Percentiles rank a stretch among this genome's conserved stretches.
phyloP scores from a whole-genome alignment of 2,888 invertebrate species.

The Stenoptilia bipunctidactyla region DNA sequence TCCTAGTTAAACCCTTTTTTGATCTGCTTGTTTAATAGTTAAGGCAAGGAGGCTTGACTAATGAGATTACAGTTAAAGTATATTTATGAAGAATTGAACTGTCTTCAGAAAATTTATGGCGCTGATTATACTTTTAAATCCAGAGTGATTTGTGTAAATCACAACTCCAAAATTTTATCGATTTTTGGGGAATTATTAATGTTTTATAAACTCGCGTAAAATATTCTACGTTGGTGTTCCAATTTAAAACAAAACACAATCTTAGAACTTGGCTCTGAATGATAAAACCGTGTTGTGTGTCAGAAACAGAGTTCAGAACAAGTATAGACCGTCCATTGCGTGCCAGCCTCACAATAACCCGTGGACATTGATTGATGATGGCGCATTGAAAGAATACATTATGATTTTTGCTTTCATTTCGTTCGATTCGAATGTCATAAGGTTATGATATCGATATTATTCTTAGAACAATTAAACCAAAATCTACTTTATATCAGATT shows the following conservation, averaged over 20 bases:
- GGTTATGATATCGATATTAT: conserved; percentile 63
- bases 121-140: no score
- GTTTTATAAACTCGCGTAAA: no score
- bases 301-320: conserved; percentile 29
- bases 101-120: no score
- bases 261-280: conserved; percentile 31
- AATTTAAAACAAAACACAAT: neutral
- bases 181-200: no score
- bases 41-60: conserved; percentile 3
- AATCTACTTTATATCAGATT: neutral
- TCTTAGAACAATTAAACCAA: conserved; percentile 20
- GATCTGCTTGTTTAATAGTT: conserved; percentile 29
- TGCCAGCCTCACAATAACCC: conserved; percentile 67
- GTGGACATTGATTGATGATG: conserved; percentile 64
- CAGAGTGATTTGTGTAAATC: no score
- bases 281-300: conserved; percentile 45
- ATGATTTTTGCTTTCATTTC: conserved; percentile 69
- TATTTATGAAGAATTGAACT: neutral
- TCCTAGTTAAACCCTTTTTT: conserved; percentile 41
- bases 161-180: no score
- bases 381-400: conserved; percentile 68
- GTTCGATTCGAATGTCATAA: conserved; percentile 67
- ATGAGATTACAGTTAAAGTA: neutral
- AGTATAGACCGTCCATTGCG: conserved; percentile 33
- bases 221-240: conserved; percentile 25